Conservation (phyloP, 2,888 invertebrate species). For the Platycheirus albimanus region DNA sequence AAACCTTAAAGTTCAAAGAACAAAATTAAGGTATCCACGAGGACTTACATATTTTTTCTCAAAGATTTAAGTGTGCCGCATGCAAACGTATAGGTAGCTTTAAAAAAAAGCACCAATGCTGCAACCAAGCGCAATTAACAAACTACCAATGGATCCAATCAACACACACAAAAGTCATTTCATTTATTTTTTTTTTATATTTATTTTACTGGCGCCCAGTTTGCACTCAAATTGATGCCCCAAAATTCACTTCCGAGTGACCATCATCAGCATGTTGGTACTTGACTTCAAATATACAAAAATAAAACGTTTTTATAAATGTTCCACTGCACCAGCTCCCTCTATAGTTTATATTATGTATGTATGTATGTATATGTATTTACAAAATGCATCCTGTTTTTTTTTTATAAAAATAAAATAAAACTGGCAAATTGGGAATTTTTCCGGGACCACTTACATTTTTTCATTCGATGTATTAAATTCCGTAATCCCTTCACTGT, state of each 20-base stretch:
- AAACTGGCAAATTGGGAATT: conserved; percentile 19
- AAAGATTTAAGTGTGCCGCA: no score
- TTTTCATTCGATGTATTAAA: conserved; percentile 42
- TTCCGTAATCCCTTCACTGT: conserved; percentile 49
- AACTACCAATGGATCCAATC: conserved; percentile 36
- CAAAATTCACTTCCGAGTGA: conserved; percentile 29
- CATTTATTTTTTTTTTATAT: conserved; percentile 12
- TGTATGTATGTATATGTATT: no score
- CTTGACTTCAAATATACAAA: background rate
- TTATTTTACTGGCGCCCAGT: conserved; percentile 14
- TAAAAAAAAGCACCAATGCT: conserved; percentile 3
- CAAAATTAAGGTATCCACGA: no score
- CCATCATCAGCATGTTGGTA: conserved; percentile 19
- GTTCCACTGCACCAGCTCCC: no score
- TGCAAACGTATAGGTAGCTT: background rate
- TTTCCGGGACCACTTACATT: conserved; percentile 43
- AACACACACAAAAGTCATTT: conserved; percentile 8
- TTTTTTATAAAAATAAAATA: no score
- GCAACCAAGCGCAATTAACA: conserved; percentile 35
- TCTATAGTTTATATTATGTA: no score
- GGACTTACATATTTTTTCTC: no score
- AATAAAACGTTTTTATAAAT: background rate
- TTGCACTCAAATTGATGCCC: conserved; percentile 1
- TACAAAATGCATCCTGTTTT: background rate
- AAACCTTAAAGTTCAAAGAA: no score